These are phyloP conservation scores for Brachypterus glaber DNA, from an alignment of 2,888 invertebrate genomes.

Conservation along the genomic window DNA sequence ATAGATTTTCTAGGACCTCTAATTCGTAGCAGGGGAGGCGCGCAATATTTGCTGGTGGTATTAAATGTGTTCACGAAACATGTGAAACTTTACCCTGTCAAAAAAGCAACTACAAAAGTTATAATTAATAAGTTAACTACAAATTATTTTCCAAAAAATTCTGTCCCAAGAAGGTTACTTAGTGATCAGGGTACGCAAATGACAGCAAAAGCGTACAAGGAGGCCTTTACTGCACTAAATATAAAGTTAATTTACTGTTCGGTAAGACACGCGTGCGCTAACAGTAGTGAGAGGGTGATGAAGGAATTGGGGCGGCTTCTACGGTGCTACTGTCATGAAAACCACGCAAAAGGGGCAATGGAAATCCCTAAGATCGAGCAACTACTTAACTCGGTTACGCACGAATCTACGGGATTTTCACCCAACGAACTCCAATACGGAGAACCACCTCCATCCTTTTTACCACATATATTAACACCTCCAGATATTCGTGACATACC, in stretches of 20 bases:
- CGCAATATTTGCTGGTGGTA: neutral
- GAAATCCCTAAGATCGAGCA: neutral
- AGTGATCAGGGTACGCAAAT: neutral
- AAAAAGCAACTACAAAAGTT: neutral
- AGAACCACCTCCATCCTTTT: neutral
- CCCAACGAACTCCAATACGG: constrained; percentile 3
- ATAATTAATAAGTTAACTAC: neutral
- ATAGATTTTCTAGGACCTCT: constrained; percentile 1
- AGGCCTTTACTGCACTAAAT: neutral
- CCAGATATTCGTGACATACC: neutral
- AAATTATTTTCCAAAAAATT: no score
- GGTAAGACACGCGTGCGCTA: neutral
- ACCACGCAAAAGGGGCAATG: neutral
- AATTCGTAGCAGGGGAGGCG: neutral
- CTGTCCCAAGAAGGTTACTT: no score
- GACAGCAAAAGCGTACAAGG: neutral
- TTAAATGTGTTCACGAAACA: neutral
- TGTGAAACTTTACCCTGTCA: neutral
- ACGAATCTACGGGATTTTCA: constrained; percentile 5
- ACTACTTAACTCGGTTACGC: constrained; percentile 1
- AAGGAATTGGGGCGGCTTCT: neutral
- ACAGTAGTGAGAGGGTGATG: neutral
- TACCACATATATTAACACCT: neutral
- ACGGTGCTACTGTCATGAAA: no score
- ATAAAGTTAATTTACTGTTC: neutral